Percentiles rank a stretch among this genome's conserved stretches.
Conservation (phyloP, 2,797 vertebrate species). For the Crotalus adamanteus region DNA sequence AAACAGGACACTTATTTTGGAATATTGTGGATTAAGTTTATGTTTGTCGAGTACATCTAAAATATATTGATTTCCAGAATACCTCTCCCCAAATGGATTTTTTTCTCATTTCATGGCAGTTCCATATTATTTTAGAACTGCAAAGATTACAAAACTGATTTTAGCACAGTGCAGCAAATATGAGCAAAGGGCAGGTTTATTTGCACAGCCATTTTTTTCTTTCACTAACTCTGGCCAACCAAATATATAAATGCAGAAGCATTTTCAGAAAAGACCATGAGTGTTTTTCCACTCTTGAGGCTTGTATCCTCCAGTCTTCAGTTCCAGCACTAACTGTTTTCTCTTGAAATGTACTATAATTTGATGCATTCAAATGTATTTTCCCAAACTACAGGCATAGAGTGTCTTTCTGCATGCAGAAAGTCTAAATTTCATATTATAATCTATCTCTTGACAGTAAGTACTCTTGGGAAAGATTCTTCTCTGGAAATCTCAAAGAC, state of each 20-base stretch:
- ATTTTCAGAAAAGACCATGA: neutral
- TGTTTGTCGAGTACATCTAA: neutral
- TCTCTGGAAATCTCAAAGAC: neutral
- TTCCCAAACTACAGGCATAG: neutral
- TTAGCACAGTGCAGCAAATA: neutral
- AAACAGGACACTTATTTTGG: neutral
- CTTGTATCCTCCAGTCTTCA: neutral
- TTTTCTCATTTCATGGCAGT: neutral
- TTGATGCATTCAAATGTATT: neutral
- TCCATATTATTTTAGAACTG: neutral
- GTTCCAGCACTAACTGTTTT: neutral
- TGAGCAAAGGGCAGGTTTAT: neutral
- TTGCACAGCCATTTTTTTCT: neutral
- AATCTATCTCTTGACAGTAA: neutral
- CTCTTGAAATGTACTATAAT: neutral
- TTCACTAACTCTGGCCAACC: neutral
- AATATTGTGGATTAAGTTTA: neutral
- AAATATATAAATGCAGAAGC: neutral
- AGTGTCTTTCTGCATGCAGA: neutral
- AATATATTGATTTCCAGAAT: neutral
- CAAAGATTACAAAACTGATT: neutral
- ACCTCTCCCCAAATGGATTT: neutral
- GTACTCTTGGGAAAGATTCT: neutral
- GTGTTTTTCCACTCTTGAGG: neutral
- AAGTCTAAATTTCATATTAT: neutral